phyloP scores from a whole-genome alignment of 2,888 invertebrate species.

The Pyrgus malvae region DNA sequence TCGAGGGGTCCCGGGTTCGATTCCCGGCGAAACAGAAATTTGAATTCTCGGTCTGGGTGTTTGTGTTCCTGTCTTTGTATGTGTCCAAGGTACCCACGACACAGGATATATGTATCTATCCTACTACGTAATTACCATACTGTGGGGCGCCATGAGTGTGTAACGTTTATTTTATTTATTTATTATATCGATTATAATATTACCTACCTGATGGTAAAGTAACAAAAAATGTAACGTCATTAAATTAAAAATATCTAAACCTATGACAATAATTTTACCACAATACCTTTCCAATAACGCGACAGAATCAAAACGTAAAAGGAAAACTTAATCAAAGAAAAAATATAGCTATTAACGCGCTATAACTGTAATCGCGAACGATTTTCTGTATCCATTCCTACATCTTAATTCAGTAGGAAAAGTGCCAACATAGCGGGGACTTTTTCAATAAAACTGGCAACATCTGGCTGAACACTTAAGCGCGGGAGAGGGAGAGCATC shows the following conservation, averaged over 20 bases:
- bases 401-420: conserved; percentile 78
- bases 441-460: conserved; percentile 79
- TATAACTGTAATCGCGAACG: conserved; percentile 48
- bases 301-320: background rate
- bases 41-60: too few relatives aligned
- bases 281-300: too few relatives aligned
- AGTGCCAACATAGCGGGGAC: conserved; percentile 72
- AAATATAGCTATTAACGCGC: conserved; percentile 43
- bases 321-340: conserved; percentile 36
- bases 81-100: too few relatives aligned
- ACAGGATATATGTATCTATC: too few relatives aligned
- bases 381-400: conserved; percentile 49
- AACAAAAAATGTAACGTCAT: background rate
- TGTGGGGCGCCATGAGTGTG: too few relatives aligned
- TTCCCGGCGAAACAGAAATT: too few relatives aligned
- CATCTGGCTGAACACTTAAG: conserved; percentile 77
- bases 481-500: conserved; percentile 62
- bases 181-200: too few relatives aligned
- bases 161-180: too few relatives aligned
- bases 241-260: background rate
- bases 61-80: too few relatives aligned
- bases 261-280: background rate
- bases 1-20: too few relatives aligned
- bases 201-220: too few relatives aligned
- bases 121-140: too few relatives aligned